Evolutionary conservation across 1,140 invertebrate genomes (phyloP).

Genomic region (Delia radicum): DNA sequence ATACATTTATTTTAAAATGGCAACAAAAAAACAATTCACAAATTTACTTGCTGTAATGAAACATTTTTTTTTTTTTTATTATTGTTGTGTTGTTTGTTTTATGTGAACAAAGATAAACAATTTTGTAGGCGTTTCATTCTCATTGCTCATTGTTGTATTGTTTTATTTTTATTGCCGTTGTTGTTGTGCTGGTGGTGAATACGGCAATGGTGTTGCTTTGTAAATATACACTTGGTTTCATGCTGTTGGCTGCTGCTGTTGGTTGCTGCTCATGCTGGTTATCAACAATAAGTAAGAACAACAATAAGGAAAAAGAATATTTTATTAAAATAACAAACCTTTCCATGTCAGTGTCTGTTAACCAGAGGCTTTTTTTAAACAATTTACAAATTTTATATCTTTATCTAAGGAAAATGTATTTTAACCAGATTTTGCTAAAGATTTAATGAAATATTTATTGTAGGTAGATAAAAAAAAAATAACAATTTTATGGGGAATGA

Average conservation of each 20-base stretch:
- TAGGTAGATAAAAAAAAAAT: too few species aligned
- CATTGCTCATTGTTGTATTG: not conserved
- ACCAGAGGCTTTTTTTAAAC: too few species aligned
- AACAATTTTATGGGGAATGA: too few species aligned
- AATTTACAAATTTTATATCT: too few species aligned
- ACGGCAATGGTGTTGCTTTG: not conserved
- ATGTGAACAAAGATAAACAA: not conserved
- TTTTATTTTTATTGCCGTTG: not conserved
- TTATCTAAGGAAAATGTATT: too few species aligned
- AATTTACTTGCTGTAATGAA: not conserved
- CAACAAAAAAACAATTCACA: not conserved
- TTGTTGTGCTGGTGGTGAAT: not conserved
- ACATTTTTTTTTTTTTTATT: not conserved
- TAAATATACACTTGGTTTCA: conserved; percentile 2
- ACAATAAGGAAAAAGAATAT: too few species aligned
- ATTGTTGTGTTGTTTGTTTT: not conserved
- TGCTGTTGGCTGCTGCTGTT: not conserved
- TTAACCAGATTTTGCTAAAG: too few species aligned
- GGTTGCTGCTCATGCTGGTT: not conserved
- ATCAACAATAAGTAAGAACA: not conserved
- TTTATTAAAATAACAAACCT: too few species aligned
- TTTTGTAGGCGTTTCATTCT: conserved; percentile 17
- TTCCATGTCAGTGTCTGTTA: too few species aligned
- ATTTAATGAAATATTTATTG: too few species aligned
- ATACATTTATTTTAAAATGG: not conserved